Conservation (phyloP, 2,113 vertebrate genomes). For the Triplophysa rosa region DNA sequence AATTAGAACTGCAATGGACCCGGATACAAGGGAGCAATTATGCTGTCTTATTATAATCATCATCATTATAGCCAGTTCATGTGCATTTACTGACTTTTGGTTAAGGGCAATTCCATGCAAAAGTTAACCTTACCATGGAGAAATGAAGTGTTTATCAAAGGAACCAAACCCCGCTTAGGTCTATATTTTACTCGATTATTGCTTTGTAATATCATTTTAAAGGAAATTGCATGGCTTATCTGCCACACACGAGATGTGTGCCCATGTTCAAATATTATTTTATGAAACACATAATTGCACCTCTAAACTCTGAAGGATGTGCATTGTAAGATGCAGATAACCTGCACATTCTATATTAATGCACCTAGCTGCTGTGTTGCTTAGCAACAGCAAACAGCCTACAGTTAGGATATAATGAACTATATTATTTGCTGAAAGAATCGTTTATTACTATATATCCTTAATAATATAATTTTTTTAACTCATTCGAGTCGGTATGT, state of each 20-base stretch:
- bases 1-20: constrained; percentile 48
- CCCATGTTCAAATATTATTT: neutral
- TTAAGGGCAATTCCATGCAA: constrained; percentile 30
- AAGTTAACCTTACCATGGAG: constrained; percentile 8
- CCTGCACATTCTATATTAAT: no score
- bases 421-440: no score
- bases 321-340: no score
- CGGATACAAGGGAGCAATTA: constrained; percentile 48
- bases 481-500: no score
- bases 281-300: neutral
- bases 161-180: neutral
- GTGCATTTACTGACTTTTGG: constrained; percentile 34
- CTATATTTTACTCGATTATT: neutral
- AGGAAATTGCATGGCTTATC: neutral
- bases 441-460: no score
- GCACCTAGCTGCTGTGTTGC: no score
- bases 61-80: constrained; percentile 34
- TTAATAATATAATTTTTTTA: no score
- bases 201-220: neutral
- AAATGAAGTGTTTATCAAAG: constrained; percentile 20
- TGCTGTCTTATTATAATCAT: constrained; percentile 51
- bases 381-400: no score
- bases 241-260: neutral
- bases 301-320: no score
- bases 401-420: no score